Conservation (phyloP, 2,113 vertebrate genomes). For the Thalassarche chlororhynchos region DNA sequence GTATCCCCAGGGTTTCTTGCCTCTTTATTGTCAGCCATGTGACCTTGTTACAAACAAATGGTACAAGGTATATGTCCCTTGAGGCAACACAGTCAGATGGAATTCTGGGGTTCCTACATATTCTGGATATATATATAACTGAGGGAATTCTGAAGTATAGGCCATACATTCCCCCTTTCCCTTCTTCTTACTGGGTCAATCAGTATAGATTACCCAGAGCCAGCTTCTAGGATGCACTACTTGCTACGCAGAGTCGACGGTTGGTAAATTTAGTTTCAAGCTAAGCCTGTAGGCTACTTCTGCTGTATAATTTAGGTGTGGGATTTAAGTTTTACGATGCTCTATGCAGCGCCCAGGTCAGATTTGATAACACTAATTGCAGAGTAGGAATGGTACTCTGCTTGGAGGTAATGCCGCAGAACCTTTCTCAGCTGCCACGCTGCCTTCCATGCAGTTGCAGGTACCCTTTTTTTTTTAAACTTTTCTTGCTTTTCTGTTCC, state of each 20-base stretch:
- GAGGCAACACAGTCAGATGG: background rate
- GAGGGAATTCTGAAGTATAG: background rate
- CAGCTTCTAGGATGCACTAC: background rate
- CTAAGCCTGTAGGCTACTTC: background rate
- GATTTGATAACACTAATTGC: background rate
- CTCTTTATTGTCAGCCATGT: background rate
- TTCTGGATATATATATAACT: background rate
- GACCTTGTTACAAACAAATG: background rate
- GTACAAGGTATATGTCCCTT: background rate
- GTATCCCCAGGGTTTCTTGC: background rate
- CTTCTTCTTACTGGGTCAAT: background rate
- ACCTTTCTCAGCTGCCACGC: background rate
- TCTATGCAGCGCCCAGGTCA: background rate
- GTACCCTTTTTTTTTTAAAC: background rate
- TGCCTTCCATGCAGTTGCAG: background rate
- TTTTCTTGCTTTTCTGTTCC: background rate
- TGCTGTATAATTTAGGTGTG: background rate
- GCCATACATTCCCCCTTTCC: background rate
- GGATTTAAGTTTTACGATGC: background rate
- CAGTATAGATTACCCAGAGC: background rate
- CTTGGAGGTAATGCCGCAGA: background rate
- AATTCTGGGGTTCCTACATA: background rate
- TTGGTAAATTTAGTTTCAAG: background rate
- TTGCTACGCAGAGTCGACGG: background rate
- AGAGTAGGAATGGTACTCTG: background rate